phyloP scores from a whole-genome alignment of 2,113 vertebrate genomes.

The Haplochromis burtoni region DNA sequence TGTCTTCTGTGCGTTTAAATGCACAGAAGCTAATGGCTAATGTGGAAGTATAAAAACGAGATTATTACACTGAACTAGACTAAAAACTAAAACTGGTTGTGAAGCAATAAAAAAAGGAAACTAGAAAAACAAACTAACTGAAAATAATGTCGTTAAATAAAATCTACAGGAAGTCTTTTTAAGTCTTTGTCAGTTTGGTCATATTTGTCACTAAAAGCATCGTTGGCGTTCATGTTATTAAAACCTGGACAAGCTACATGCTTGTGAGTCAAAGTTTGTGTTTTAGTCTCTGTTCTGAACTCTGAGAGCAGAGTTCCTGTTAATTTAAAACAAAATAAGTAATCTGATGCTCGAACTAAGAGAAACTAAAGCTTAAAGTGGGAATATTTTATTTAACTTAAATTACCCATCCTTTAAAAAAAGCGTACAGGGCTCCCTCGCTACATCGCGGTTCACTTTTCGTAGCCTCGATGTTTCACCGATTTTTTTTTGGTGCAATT shows the following conservation, averaged over 20 bases:
- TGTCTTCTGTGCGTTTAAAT: background rate
- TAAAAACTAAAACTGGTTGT: background rate
- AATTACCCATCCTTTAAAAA: background rate
- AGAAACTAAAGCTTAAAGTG: background rate
- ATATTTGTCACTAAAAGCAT: background rate
- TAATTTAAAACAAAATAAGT: background rate
- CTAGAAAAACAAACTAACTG: background rate
- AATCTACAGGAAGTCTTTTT: background rate
- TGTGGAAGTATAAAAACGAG: background rate
- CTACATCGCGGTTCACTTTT: background rate
- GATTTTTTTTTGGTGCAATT: background rate
- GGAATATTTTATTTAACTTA: background rate
- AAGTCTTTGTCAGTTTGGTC: background rate
- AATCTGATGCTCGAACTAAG: background rate
- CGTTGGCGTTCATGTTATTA: fast-evolving
- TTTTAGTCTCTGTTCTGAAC: background rate
- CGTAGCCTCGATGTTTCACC: fast-evolving
- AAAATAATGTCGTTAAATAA: background rate
- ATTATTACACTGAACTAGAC: fast-evolving
- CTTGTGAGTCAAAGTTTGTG: background rate
- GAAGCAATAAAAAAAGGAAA: background rate
- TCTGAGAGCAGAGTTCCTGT: fast-evolving
- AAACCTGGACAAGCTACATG: background rate
- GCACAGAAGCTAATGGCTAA: background rate
- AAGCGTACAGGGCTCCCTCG: fast-evolving